Evolutionary conservation across 2,113 vertebrate species (phyloP).

Genomic region (Aphyosemion australe): DNA sequence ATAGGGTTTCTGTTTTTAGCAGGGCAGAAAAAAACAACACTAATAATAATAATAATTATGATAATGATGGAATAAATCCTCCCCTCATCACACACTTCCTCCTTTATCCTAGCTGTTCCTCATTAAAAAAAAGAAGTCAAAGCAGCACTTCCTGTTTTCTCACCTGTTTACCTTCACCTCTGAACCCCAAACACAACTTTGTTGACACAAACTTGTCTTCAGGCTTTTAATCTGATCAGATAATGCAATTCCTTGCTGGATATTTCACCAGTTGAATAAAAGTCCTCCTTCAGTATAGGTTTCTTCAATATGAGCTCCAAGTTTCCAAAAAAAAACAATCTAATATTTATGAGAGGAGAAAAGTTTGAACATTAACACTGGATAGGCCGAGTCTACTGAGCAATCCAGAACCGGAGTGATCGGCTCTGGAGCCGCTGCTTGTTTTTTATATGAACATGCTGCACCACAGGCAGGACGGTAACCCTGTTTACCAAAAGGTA

Average conservation of each 20-base stretch:
- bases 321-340: too few relatives aligned
- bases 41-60: conserved; percentile 39
- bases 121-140: conserved; percentile 8
- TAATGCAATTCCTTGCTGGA: neutral
- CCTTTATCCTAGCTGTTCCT: conserved; percentile 9
- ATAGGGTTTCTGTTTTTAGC: conserved; percentile 50
- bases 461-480: neutral
- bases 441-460: too few relatives aligned
- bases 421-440: too few relatives aligned
- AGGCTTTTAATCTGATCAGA: neutral
- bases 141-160: conserved; percentile 11
- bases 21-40: conserved; percentile 27
- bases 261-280: neutral
- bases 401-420: too few relatives aligned
- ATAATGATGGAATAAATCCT: conserved; percentile 17
- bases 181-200: neutral
- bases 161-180: neutral
- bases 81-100: conserved; percentile 6
- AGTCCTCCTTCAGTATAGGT: neutral
- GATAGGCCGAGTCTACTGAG: too few relatives aligned
- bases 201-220: neutral
- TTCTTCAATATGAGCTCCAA: too few relatives aligned
- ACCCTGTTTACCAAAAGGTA: neutral
- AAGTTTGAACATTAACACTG: too few relatives aligned
- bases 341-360: too few relatives aligned